Percentiles rank a stretch among this genome's conserved stretches.
Evolutionary conservation across 1,140 invertebrate species (phyloP).

Genomic region (Lutraria rhynchaena): DNA sequence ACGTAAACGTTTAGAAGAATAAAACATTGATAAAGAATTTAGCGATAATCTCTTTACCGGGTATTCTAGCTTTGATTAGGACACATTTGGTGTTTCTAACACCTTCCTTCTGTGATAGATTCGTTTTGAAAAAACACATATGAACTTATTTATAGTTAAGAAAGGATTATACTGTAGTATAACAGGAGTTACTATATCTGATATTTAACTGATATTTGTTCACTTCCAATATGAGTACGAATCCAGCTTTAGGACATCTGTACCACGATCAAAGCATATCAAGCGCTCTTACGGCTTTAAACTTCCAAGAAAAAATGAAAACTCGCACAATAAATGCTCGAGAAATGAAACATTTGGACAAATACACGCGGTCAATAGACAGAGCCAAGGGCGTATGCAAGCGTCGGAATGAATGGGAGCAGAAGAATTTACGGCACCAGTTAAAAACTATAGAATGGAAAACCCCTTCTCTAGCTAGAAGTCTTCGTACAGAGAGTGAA

Average conservation of each 20-base stretch:
- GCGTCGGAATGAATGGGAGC: constrained; percentile 44
- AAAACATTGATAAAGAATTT: too few relatives aligned
- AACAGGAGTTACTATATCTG: too few relatives aligned
- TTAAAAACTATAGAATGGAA: constrained; percentile 42
- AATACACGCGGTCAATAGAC: constrained; percentile 36
- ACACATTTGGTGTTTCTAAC: too few relatives aligned
- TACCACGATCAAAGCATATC: constrained; percentile 58
- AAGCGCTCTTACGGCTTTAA: constrained; percentile 26
- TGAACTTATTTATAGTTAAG: too few relatives aligned
- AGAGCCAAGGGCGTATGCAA: constrained; percentile 51
- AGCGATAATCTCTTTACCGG: too few relatives aligned
- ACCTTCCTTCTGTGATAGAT: too few relatives aligned
- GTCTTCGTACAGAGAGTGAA: constrained; percentile 28
- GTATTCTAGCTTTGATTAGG: too few relatives aligned
- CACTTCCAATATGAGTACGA: constrained; percentile 34
- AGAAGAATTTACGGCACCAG: constrained; percentile 30
- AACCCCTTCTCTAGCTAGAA: constrained; percentile 32
- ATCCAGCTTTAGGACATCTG: constrained; percentile 59
- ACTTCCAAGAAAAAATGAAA: constrained; percentile 53
- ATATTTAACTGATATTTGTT: too few relatives aligned
- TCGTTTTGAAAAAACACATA: too few relatives aligned
- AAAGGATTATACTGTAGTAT: too few relatives aligned
- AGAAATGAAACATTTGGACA: constrained; percentile 55
- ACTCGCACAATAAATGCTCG: constrained; percentile 61
- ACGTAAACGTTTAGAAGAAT: too few relatives aligned